Evolutionary conservation across 2,888 invertebrate species (phyloP).

Genomic region (Caenorhabditis japonica): DNA sequence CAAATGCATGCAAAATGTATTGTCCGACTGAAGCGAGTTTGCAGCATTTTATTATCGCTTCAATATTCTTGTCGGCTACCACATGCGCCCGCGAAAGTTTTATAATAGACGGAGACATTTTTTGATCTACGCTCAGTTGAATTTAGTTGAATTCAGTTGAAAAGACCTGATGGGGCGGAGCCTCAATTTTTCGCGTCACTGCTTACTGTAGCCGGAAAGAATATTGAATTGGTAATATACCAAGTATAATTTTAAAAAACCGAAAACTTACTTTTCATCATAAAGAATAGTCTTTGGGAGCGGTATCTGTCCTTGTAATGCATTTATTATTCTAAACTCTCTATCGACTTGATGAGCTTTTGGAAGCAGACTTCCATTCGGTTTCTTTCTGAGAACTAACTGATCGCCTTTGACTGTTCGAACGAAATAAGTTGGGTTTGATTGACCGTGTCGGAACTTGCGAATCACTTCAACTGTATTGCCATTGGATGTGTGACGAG

Average conservation of each 20-base stretch:
- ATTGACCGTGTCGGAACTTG: constrained; percentile 78
- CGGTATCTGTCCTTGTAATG: constrained; percentile 78
- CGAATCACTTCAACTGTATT: constrained; percentile 36
- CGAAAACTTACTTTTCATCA: constrained; percentile 60
- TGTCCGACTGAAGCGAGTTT: too few species aligned
- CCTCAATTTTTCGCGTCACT: too few species aligned
- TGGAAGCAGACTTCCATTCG: constrained; percentile 79
- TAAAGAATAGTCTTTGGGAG: constrained; percentile 77
- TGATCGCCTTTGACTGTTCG: constrained; percentile 75
- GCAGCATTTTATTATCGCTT: too few species aligned
- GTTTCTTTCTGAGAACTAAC: constrained; percentile 79
- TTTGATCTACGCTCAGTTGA: too few species aligned
- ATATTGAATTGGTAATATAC: too few species aligned
- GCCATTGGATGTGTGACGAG: constrained; percentile 13
- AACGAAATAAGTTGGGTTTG: constrained; percentile 79
- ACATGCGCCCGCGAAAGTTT: too few species aligned
- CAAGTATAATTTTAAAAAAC: neutral
- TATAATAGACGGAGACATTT: too few species aligned
- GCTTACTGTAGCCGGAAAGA: too few species aligned
- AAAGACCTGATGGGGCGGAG: too few species aligned
- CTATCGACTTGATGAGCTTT: constrained; percentile 79
- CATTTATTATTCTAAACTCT: constrained; percentile 78
- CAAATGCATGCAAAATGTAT: too few species aligned
- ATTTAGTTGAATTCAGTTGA: too few species aligned
- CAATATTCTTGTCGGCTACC: too few species aligned